Conservation (phyloP, 1,140 invertebrate species). For the Drosophila murphyi region DNA sequence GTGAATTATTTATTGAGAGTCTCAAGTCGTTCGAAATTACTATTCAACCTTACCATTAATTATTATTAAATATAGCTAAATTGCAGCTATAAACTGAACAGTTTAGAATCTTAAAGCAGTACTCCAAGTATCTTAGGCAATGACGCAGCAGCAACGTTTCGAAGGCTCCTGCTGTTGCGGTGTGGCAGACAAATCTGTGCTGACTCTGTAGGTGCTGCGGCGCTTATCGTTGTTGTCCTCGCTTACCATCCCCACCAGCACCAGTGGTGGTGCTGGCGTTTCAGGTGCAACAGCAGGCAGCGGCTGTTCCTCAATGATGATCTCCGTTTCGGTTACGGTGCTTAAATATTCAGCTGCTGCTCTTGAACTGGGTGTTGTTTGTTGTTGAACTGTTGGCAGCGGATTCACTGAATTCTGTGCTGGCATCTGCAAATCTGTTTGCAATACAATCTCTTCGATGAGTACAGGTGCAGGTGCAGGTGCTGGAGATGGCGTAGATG, state of each 20-base stretch:
- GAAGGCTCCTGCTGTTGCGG: neutral
- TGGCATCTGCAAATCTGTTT: neutral
- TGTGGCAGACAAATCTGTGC: conserved; percentile 23
- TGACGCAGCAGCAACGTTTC: conserved; percentile 34
- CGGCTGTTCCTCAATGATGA: conserved; percentile 10
- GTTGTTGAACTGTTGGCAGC: neutral
- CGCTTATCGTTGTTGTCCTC: conserved; percentile 22
- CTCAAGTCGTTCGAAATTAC: neutral
- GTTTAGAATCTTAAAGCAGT: too few species aligned
- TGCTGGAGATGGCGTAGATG: neutral
- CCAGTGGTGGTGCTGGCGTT: neutral
- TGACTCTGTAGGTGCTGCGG: conserved; percentile 37
- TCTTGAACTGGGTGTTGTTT: neutral
- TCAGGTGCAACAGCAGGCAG: neutral
- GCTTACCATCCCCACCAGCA: conserved; percentile 19
- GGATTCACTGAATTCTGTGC: neutral
- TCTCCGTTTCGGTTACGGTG: conserved; percentile 6
- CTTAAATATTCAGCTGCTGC: neutral
- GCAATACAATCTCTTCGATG: neutral
- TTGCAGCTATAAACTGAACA: too few species aligned
- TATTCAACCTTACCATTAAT: neutral
- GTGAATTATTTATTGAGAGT: neutral
- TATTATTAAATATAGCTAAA: too few species aligned
- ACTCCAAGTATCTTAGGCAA: conserved; percentile 6
- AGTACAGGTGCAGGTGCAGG: neutral